These are phyloP conservation scores for Pseudorectes ferrugineus DNA, from an alignment of 2,113 vertebrate genomes.

Conservation along the genomic window DNA sequence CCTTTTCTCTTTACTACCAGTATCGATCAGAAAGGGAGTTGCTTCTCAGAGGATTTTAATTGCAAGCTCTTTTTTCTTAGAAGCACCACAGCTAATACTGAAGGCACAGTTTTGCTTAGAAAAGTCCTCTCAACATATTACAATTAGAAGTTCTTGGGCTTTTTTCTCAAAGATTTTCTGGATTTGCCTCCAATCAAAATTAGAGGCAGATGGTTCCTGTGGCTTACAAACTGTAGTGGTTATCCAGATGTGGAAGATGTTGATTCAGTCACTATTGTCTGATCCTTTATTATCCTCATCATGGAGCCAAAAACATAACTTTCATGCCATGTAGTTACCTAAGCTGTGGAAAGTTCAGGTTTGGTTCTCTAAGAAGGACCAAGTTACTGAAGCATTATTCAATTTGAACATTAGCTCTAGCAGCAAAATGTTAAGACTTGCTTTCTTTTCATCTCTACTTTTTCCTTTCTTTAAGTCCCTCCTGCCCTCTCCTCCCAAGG, in stretches of 20 bases:
- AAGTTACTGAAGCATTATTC: background rate
- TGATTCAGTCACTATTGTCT: background rate
- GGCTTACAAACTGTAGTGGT: background rate
- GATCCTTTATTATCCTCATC: background rate
- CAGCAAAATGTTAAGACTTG: background rate
- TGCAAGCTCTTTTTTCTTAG: background rate
- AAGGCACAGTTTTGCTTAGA: background rate
- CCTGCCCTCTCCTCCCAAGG: background rate
- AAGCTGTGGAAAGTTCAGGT: background rate
- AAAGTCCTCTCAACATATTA: background rate
- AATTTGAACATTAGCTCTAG: background rate
- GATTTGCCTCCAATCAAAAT: background rate
- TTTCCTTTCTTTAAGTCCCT: background rate
- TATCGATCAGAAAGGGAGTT: background rate
- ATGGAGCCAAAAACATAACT: background rate
- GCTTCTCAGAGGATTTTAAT: background rate
- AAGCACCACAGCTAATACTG: background rate
- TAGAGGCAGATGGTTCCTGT: background rate
- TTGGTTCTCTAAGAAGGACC: background rate
- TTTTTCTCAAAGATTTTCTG: background rate
- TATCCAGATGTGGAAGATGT: background rate
- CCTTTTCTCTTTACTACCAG: background rate
- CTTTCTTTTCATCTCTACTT: background rate
- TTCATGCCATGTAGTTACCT: background rate
- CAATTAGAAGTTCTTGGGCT: background rate